phyloP scores from a whole-genome alignment of 1,140 invertebrate species.

The Diorhabda carinulata region DNA sequence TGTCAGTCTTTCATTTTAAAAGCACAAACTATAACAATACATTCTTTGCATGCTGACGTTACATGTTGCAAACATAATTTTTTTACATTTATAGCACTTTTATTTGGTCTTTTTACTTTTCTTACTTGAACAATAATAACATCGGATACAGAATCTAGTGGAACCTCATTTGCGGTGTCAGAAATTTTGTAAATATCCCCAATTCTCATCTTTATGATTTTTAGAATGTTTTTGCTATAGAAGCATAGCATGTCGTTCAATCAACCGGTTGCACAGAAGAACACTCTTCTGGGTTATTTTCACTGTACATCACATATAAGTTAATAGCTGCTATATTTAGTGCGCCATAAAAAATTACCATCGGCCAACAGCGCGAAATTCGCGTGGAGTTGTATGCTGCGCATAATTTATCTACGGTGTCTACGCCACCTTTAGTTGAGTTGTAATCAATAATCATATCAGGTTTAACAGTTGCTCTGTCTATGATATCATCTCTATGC shows the following conservation, averaged over 20 bases:
- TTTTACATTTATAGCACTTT: not conserved
- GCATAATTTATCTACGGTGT: not conserved
- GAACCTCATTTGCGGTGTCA: not conserved
- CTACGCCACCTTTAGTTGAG: not conserved
- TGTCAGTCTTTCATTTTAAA: no score
- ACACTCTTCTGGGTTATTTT: not conserved
- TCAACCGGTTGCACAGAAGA: not conserved
- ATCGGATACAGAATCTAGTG: not conserved
- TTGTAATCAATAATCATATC: not conserved
- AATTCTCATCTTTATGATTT: conserved; percentile 5
- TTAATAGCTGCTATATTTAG: conserved; percentile 4
- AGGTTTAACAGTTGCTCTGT: not conserved
- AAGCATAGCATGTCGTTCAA: not conserved
- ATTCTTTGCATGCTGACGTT: not conserved
- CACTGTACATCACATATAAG: not conserved
- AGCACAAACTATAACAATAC: no score
- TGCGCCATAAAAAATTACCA: not conserved
- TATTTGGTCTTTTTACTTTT: not conserved
- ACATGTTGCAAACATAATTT: not conserved
- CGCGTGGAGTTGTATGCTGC: not conserved
- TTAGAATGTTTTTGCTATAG: not conserved
- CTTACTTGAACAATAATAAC: conserved; percentile 4
- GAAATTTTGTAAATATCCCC: not conserved
- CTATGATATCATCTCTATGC: not conserved
- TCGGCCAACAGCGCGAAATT: not conserved